phyloP scores from a whole-genome alignment of 2,888 invertebrate genomes.

The Zaprionus lineosus region DNA sequence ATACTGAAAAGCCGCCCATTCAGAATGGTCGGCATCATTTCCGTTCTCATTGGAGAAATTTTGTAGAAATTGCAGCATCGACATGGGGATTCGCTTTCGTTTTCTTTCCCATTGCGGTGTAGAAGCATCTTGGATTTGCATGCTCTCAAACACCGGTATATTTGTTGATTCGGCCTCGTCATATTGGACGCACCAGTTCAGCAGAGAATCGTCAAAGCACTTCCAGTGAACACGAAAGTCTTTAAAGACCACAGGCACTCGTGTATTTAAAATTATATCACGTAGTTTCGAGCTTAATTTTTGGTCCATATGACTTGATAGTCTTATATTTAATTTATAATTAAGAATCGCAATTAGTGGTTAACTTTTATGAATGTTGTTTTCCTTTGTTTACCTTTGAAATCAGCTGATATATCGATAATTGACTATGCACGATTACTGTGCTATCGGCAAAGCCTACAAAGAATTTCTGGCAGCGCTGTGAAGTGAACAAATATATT shows the following conservation, averaged over 20 bases:
- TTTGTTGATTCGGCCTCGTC: slow-evolving; percentile 39
- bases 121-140: slow-evolving; percentile 70
- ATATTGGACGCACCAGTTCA: slow-evolving; percentile 73
- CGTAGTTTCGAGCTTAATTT: slow-evolving; percentile 41
- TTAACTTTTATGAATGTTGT: slow-evolving; percentile 10
- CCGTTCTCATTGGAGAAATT: slow-evolving; percentile 49
- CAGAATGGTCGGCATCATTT: slow-evolving; percentile 23
- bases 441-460: background rate
- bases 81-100: slow-evolving; percentile 85
- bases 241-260: slow-evolving; percentile 75
- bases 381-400: background rate
- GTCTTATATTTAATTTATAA: no score
- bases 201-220: slow-evolving; percentile 71
- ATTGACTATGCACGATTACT: no score
- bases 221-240: slow-evolving; percentile 74
- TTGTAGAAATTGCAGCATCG: slow-evolving; percentile 86
- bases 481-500: no score
- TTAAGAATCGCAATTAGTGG: no score
- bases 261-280: slow-evolving; percentile 80
- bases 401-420: no score
- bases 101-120: slow-evolving; percentile 91
- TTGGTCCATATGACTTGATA: slow-evolving; percentile 8
- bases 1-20: slow-evolving; percentile 80
- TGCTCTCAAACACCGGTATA: slow-evolving; percentile 67
- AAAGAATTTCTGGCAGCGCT: no score